Conservation (phyloP, 2,113 vertebrate genomes). For the Helogale parvula region DNA sequence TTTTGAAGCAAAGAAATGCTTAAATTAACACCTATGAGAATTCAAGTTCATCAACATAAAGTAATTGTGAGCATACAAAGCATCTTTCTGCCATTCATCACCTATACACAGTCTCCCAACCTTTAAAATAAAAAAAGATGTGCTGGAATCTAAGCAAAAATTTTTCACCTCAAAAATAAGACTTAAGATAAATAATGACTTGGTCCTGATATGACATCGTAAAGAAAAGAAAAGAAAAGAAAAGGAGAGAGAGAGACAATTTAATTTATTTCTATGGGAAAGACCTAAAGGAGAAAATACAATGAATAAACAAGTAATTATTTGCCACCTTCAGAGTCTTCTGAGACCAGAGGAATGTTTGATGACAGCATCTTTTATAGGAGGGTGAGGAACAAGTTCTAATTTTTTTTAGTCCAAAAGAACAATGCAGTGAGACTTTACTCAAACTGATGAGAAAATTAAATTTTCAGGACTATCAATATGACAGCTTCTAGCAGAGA, state of each 20-base stretch:
- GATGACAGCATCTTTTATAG: neutral
- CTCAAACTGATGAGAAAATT: constrained; percentile 41
- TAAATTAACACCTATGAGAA: constrained; percentile 31
- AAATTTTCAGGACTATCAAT: neutral
- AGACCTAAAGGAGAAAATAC: neutral
- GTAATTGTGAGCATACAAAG: neutral
- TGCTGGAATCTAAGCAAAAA: neutral
- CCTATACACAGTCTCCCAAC: neutral
- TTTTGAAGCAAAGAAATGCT: constrained; percentile 19
- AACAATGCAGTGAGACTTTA: neutral
- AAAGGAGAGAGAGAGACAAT: neutral
- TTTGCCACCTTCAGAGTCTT: neutral
- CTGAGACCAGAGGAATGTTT: neutral
- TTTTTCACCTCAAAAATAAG: neutral
- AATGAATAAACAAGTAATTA: neutral
- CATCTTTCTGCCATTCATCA: neutral
- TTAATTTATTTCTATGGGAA: constrained; percentile 14
- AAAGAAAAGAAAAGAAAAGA: neutral
- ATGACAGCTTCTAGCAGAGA: constrained; percentile 10
- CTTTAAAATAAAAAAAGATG: neutral
- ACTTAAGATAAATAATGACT: constrained; percentile 2
- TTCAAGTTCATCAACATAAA: neutral
- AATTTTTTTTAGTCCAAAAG: neutral
- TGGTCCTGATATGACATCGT: neutral
- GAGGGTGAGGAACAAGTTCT: neutral